Percentiles rank a stretch among this genome's conserved stretches.
Conservation (phyloP, 2,888 invertebrate species). For the Laspeyria flexula region DNA sequence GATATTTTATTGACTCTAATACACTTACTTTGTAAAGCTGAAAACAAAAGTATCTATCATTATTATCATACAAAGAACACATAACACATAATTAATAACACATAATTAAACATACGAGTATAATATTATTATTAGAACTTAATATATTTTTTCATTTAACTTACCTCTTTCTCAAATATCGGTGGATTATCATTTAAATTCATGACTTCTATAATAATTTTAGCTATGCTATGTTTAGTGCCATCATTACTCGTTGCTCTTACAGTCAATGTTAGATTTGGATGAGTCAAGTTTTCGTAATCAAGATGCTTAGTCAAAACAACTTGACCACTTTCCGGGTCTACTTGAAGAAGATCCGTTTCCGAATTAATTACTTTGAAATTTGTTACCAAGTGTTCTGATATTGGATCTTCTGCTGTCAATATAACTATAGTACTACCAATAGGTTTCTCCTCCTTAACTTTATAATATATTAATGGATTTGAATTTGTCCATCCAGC, state of each 20-base stretch:
- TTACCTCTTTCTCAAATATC: conserved; percentile 87
- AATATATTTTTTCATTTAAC: neutral
- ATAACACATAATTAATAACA: neutral
- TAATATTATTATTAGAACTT: neutral
- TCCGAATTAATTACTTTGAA: conserved; percentile 86
- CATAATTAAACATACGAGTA: neutral
- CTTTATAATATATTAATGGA: conserved; percentile 88
- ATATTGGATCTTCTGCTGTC: conserved; percentile 90
- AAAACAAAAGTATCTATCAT: neutral
- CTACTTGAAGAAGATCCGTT: conserved; percentile 84
- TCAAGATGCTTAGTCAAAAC: conserved; percentile 91
- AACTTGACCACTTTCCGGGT: conserved; percentile 90
- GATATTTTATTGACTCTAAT: conserved; percentile 89
- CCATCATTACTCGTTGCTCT: conserved; percentile 84
- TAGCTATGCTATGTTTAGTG: conserved; percentile 87
- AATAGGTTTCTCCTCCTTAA: conserved; percentile 92
- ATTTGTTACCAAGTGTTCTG: conserved; percentile 87
- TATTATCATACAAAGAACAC: neutral
- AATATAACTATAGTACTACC: conserved; percentile 90
- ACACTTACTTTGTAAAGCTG: conserved; percentile 90
- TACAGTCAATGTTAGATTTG: conserved; percentile 85
- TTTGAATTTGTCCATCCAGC: conserved; percentile 90
- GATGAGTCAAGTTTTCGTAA: conserved; percentile 89
- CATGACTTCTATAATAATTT: conserved; percentile 89
- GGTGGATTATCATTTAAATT: conserved; percentile 94